A percentile compares a stretch with the other conserved stretches of the same genome.
phyloP scores from a whole-genome alignment of 2,888 invertebrate genomes.

The Tetheella fluctuosa region DNA sequence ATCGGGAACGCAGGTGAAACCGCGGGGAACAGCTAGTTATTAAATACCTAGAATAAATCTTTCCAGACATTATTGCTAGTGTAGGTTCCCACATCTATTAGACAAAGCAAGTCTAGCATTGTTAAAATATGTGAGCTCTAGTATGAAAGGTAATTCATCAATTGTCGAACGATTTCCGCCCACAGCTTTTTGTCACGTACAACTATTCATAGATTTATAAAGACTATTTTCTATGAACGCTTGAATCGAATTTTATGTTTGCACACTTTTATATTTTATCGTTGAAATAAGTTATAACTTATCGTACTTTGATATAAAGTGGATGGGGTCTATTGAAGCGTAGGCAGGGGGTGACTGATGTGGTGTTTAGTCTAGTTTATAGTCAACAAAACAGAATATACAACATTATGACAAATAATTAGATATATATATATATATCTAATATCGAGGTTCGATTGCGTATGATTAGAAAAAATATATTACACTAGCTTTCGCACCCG shows the following conservation, averaged over 20 bases:
- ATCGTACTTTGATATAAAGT: background rate
- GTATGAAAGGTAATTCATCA: constrained; percentile 31
- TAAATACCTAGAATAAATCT: background rate
- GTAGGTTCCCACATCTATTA: background rate
- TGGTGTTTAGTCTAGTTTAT: background rate
- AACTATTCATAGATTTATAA: background rate
- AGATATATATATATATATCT: too few relatives aligned
- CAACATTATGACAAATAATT: too few relatives aligned
- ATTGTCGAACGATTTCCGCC: constrained; percentile 22
- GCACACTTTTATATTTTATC: background rate
- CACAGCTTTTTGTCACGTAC: constrained; percentile 1
- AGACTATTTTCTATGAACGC: background rate
- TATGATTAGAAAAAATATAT: too few relatives aligned
- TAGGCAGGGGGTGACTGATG: background rate
- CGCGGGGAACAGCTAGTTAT: too few relatives aligned
- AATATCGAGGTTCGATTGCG: too few relatives aligned
- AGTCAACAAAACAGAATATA: too few relatives aligned
- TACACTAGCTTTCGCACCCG: too few relatives aligned
- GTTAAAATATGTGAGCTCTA: constrained; percentile 15
- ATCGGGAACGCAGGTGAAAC: too few relatives aligned
- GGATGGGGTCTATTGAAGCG: background rate
- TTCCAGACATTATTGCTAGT: background rate
- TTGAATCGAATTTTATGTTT: background rate
- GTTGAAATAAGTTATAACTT: background rate
- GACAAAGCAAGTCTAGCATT: too few relatives aligned